Percentiles rank a stretch among this genome's conserved stretches.
These are phyloP conservation scores for Lucifuga dentata DNA, from an alignment of 2,113 vertebrate species.

Conservation along the genomic window DNA sequence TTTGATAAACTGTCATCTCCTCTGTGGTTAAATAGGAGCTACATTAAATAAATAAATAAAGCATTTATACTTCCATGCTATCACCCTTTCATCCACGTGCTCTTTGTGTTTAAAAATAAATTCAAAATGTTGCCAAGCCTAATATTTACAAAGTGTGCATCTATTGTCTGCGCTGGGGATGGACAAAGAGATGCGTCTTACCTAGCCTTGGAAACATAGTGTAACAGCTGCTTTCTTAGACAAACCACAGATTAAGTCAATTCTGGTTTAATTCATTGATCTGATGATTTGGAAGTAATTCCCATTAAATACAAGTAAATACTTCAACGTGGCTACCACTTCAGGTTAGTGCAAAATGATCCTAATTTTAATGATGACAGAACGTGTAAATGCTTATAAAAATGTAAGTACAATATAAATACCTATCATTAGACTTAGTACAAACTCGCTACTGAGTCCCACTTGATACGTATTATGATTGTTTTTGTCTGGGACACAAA, in stretches of 20 bases:
- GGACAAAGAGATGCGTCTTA: too few relatives aligned
- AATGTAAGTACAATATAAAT: too few relatives aligned
- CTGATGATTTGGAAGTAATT: not conserved
- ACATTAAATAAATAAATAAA: not conserved
- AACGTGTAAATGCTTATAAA: too few relatives aligned
- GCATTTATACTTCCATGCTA: too few relatives aligned
- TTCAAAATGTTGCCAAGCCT: not conserved
- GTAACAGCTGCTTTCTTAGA: not conserved
- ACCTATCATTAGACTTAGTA: too few relatives aligned
- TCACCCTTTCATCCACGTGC: too few relatives aligned
- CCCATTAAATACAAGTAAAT: not conserved
- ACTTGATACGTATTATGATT: too few relatives aligned
- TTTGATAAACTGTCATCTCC: conserved; percentile 18
- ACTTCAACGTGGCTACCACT: not conserved
- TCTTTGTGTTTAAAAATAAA: not conserved
- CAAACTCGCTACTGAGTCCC: not conserved
- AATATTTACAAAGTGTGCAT: not conserved
- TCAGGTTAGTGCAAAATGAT: not conserved
- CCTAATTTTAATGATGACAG: too few relatives aligned
- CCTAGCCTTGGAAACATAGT: too few relatives aligned
- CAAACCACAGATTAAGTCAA: not conserved
- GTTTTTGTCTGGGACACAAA: too few relatives aligned
- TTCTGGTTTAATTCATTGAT: not conserved
- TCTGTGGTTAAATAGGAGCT: conserved; percentile 26
- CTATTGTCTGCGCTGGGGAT: not conserved